A percentile compares a stretch with the other conserved stretches of the same genome.
Evolutionary conservation across 2,888 invertebrate species (phyloP).

Genomic region (Ectemnius cavifrons): DNA sequence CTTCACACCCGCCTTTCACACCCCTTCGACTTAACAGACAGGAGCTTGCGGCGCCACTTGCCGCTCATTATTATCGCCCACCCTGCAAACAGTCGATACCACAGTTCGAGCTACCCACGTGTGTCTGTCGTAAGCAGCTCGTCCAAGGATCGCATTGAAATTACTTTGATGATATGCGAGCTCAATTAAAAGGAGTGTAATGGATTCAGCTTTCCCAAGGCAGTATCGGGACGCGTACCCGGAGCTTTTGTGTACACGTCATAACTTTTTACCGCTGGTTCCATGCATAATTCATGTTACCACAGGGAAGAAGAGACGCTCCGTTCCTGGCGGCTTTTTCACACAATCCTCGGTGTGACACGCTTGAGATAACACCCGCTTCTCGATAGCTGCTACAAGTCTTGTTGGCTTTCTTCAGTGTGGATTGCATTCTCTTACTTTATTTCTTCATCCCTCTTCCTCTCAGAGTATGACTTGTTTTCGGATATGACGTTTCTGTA

Average conservation of each 20-base stretch:
- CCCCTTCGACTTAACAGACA: constrained; percentile 32
- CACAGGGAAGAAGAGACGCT: constrained; percentile 20
- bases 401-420: neutral
- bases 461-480: constrained; percentile 1
- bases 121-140: neutral
- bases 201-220: constrained; percentile 25
- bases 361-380: constrained; percentile 52
- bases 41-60: constrained; percentile 62
- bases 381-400: neutral
- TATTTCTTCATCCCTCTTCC: constrained; percentile 2
- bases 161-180: too few species aligned
- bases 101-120: too few species aligned
- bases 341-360: constrained; percentile 33
- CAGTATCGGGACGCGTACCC: neutral
- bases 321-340: constrained; percentile 14
- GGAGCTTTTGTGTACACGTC: constrained; percentile 24
- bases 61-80: constrained; percentile 11
- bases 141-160: neutral
- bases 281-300: constrained; percentile 53
- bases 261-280: constrained; percentile 40
- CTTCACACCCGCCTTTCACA: constrained; percentile 15
- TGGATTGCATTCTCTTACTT: constrained; percentile 15
- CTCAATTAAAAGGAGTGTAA: constrained; percentile 50
- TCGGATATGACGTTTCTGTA: constrained; percentile 10
- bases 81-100: too few species aligned